Base-by-base conservation (phyloP, 2,113 vertebrate genomes). In the Zosterops japonicus region DNA sequence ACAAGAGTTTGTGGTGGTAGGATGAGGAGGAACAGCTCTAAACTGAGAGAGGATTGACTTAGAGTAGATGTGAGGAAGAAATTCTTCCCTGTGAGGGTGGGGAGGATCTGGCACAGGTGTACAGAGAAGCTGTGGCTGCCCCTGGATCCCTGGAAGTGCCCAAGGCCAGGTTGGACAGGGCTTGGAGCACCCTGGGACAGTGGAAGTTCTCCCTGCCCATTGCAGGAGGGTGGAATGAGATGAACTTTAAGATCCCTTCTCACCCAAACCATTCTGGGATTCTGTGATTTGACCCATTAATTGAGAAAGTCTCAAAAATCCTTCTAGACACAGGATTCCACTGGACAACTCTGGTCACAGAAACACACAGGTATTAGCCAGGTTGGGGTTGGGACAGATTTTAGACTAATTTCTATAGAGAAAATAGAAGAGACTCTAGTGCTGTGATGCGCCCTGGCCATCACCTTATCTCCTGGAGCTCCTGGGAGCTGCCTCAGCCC, bases 131-230 rank as follows among this genome's bases (percentile, higher is more conserved):
- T 74, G 44, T 33, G 77, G 44, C 44, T 74, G 59, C 12, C 14
- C 22, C 59, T 81, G 63, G 42, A 50, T 57, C 35, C 42, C 68
- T 81, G 68, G 27, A 1, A 67, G 8, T 44, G 44, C 2, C n/a
- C n/a, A 46, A 68, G 11, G 39, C 16, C 60, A 52, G 28, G 33
- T 0, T 89, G 69, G 52, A 52, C 0, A 0, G 23, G 15, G 10
- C 19, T 74, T 74, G 33, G 69, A 82, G 11, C 39, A 47, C 0
- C 6, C 17, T 75, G 39, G 39, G 11, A 4, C 0, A 5, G 16
- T 53, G 39, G 39, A 6, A 82, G 6, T 2, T 60, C 69, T n/a
- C 46, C 28, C 52, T 74, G 33, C 9, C 52, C 18, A 4, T 23
- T 15, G 33, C 59, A 39, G 31, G 8, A 4, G 12, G 2, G 0